Base-by-base conservation (phyloP, 1,140 invertebrate species). In the Leptopilina boulardi region DNA sequence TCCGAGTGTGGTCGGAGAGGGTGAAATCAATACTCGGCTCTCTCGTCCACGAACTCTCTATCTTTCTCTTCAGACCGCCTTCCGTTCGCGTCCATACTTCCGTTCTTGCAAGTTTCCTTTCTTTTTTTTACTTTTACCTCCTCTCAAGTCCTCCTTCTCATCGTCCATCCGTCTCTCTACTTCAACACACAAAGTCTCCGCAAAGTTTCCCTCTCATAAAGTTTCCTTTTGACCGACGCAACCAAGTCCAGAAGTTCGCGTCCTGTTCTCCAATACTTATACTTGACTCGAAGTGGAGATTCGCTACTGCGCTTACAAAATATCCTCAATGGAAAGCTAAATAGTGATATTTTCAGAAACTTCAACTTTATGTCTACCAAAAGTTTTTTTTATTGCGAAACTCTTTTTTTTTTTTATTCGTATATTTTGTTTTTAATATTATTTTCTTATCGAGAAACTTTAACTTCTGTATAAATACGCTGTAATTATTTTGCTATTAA, bases 1-100 rank as follows among this genome's bases (percentile, higher is more conserved):
- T 88, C 80, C n/a, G n/a, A n/a, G n/a, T n/a, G 73, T 83, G 82
- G 80, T 83, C 77, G 83, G 82, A 83, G 34, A n/a, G 86, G 83
- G 86, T 86, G 87, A 82, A 88, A 87, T 88, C 87, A 87, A 88
- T 88, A 87, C 80, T 84, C 80, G 80, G 76, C 79, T n/a, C n/a
- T n/a, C n/a, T 80, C 81, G 82, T 83, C 76, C 75, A 78, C 75
- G 80, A 84, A 79, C 80, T 82, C n/a, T n/a, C n/a, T n/a, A n/a
- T n/a, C n/a, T n/a, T n/a, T n/a, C n/a, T n/a, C n/a, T n/a, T n/a
- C 70, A 51, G 44, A 23, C 59, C 79, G 66, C 77, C 75, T 75
- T 77, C 80, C 75, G 78, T 77, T 73, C 71, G 26, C 71, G 26
- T 30, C 59, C 59, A 66, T 23, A 26, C 59, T 66, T 66, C 59